A percentile compares a stretch with the other conserved stretches of the same genome.
Evolutionary conservation across 2,113 vertebrate genomes (phyloP).

Genomic region (Oncorhynchus mykiss): DNA sequence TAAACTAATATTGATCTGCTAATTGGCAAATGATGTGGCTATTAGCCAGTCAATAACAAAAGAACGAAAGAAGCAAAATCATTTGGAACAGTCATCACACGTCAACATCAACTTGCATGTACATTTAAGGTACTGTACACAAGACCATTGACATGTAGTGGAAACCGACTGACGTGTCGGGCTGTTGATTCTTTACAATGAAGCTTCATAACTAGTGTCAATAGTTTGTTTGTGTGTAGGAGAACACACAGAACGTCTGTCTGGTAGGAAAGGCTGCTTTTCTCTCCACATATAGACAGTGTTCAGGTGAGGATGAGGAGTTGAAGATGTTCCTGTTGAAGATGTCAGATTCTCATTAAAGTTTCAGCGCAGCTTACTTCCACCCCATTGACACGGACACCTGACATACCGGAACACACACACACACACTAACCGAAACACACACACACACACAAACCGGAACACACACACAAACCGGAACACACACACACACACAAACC

Average conservation of each 20-base stretch:
- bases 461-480: too few relatives aligned
- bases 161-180: not conserved
- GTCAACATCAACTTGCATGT: too few relatives aligned
- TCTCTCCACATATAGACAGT: not conserved
- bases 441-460: too few relatives aligned
- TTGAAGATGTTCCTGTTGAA: constrained; percentile 15
- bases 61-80: constrained; percentile 27
- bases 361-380: constrained; percentile 59
- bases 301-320: constrained; percentile 24
- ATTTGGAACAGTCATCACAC: not conserved
- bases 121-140: not conserved
- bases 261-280: not conserved
- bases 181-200: not conserved
- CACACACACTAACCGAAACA: too few relatives aligned
- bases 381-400: constrained; percentile 53
- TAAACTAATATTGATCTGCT: constrained; percentile 52
- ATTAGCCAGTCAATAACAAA: constrained; percentile 61
- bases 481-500: not conserved
- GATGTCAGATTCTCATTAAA: constrained; percentile 71
- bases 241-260: not conserved
- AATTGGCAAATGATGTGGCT: constrained; percentile 65
- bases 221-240: not conserved
- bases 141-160: too few relatives aligned
- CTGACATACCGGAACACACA: constrained; percentile 33
- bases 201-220: not conserved